Evolutionary conservation across 1,140 invertebrate species (phyloP).

Genomic region (Drosophila kikkawai): DNA sequence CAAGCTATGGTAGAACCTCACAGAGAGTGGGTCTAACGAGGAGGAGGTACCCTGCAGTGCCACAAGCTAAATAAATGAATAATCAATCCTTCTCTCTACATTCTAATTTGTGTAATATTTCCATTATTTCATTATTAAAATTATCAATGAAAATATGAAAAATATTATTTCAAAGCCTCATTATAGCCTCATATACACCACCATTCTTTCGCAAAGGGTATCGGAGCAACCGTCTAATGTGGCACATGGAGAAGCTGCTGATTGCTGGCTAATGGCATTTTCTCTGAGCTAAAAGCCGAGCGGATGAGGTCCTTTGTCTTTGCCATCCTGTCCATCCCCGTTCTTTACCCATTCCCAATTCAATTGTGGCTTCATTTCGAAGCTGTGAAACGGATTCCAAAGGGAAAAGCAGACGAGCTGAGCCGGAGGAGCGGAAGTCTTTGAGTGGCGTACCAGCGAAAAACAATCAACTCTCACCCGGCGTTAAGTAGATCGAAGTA

Average conservation of each 20-base stretch:
- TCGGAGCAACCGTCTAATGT: constrained; percentile 12
- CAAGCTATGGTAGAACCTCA: background rate
- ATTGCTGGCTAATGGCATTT: constrained; percentile 32
- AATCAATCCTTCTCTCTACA: too few species aligned
- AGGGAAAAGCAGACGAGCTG: constrained; percentile 2
- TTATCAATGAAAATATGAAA: too few species aligned
- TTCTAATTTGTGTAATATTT: too few species aligned
- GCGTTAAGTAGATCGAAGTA: constrained; percentile 30
- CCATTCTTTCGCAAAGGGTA: background rate
- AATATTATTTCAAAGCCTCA: too few species aligned
- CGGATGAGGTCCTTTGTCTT: constrained; percentile 46
- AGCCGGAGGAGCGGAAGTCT: constrained; percentile 12
- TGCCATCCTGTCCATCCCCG: background rate
- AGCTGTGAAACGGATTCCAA: background rate
- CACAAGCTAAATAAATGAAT: too few species aligned
- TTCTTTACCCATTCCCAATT: constrained; percentile 4
- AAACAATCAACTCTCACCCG: constrained; percentile 50
- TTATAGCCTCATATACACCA: background rate
- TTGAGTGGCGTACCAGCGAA: constrained; percentile 8
- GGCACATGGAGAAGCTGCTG: constrained; percentile 11
- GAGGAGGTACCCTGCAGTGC: background rate
- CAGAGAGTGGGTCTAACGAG: background rate
- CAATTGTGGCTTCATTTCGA: constrained; percentile 27
- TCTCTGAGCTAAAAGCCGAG: background rate
- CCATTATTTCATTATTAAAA: too few species aligned